phyloP scores from a whole-genome alignment of 1,140 invertebrate genomes.

The Papilio polytes region DNA sequence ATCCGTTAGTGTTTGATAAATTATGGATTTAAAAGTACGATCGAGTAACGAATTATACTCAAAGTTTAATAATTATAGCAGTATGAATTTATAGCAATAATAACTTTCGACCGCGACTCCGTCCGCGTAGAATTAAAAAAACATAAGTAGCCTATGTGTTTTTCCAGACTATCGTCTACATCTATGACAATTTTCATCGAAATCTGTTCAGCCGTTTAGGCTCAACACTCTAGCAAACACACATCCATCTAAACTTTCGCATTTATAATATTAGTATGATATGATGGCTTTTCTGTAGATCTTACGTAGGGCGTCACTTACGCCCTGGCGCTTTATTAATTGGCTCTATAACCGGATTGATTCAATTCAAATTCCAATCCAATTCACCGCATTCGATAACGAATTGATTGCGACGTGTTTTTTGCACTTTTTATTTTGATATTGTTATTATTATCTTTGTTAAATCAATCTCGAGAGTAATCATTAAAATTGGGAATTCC shows the following conservation, averaged over 20 bases:
- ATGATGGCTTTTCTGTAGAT: background rate
- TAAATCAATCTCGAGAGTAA: background rate
- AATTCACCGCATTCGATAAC: conserved; percentile 20
- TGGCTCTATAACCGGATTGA: conserved; percentile 2
- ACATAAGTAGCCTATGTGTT: too few species aligned
- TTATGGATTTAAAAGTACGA: background rate
- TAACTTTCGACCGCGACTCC: too few species aligned
- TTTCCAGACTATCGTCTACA: too few species aligned
- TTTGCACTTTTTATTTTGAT: background rate
- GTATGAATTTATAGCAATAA: background rate
- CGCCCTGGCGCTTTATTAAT: conserved; percentile 2
- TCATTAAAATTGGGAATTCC: too few species aligned
- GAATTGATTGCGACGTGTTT: background rate
- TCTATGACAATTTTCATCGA: too few species aligned
- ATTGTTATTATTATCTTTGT: background rate
- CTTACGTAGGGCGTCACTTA: conserved; percentile 8
- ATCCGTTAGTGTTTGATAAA: background rate
- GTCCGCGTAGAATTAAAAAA: too few species aligned
- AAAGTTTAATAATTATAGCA: background rate
- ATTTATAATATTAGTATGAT: too few species aligned
- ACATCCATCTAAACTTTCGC: too few species aligned
- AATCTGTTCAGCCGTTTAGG: too few species aligned
- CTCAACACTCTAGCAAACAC: too few species aligned
- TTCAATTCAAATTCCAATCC: background rate
- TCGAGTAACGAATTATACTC: background rate